Conservation (phyloP, 2,113 vertebrate species). For the Otus sunia region DNA sequence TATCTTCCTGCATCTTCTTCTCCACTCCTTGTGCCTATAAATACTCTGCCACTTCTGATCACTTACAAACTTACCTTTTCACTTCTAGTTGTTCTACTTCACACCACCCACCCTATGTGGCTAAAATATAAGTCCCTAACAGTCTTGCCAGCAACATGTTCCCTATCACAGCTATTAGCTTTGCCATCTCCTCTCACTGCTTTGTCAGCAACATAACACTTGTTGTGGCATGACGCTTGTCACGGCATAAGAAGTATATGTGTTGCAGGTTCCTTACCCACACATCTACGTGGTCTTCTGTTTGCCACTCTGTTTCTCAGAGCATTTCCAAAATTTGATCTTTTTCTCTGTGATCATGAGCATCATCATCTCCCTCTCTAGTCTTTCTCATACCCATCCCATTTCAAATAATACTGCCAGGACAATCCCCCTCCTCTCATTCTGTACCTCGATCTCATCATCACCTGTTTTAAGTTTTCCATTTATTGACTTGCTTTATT, state of each 20-base stretch:
- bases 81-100: not conserved
- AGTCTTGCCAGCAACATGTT: not conserved
- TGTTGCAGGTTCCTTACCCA: not conserved
- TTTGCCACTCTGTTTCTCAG: not conserved
- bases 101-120: not conserved
- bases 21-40: not conserved
- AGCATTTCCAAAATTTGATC: not conserved
- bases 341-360: not conserved
- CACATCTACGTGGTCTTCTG: not conserved
- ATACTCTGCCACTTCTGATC: not conserved
- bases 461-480: not conserved
- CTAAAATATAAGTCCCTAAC: not conserved
- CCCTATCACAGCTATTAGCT: not conserved
- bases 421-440: not conserved
- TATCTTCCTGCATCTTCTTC: not conserved
- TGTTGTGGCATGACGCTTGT: not conserved
- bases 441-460: not conserved
- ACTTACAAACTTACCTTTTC: not conserved
- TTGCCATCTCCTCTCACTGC: not conserved
- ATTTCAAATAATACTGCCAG: not conserved
- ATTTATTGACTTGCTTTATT: not conserved
- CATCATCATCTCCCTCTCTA: not conserved
- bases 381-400: not conserved
- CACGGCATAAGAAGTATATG: fast-evolving
- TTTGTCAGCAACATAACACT: not conserved